These are phyloP conservation scores for Hylaeus anthracinus DNA, from an alignment of 1,140 invertebrate species.

Conservation along the genomic window DNA sequence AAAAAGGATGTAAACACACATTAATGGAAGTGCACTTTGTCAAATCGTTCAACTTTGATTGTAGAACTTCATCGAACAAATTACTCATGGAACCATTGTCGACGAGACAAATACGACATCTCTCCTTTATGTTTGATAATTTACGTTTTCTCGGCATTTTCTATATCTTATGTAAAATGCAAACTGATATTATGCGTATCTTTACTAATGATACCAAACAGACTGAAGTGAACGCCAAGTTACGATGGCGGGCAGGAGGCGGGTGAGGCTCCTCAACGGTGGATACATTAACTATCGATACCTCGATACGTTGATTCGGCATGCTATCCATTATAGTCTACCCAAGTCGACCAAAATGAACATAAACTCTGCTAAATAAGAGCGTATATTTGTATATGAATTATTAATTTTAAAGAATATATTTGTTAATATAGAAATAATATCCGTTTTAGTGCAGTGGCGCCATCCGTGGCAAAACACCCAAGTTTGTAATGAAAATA, in stretches of 20 bases:
- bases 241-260: neutral
- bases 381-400: too few relatives aligned
- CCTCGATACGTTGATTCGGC: neutral
- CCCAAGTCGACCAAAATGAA: too few relatives aligned
- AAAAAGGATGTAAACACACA: conserved; percentile 58
- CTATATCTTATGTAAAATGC: neutral
- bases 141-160: conserved; percentile 74
- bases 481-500: too few relatives aligned
- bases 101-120: conserved; percentile 74
- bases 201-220: conserved; percentile 7
- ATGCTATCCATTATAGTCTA: too few relatives aligned
- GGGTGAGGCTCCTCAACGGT: neutral
- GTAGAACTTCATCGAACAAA: conserved; percentile 62
- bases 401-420: too few relatives aligned
- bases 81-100: conserved; percentile 70
- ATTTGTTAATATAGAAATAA: too few relatives aligned
- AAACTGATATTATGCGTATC: neutral
- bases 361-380: too few relatives aligned
- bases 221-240: conserved; percentile 15
- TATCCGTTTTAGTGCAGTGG: too few relatives aligned
- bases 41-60: conserved; percentile 68
- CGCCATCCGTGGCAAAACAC: too few relatives aligned
- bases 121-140: conserved; percentile 55
- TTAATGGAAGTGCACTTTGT: conserved; percentile 67
- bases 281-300: neutral